Conservation (phyloP, 2,888 invertebrate genomes). For the Eupithecia vulgata region DNA sequence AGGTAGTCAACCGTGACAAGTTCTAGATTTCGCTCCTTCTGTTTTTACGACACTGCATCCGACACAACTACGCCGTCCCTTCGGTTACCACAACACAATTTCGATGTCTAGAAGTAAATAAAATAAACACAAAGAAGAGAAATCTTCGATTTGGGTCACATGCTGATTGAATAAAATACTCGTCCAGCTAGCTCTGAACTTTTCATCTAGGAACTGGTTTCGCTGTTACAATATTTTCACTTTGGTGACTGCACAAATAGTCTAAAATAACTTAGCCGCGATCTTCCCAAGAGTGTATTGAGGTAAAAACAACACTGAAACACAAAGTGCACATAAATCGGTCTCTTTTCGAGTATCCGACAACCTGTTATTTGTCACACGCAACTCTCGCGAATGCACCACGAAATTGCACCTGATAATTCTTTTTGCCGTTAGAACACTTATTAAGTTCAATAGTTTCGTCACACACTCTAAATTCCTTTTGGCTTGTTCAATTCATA, state of each 20-base stretch:
- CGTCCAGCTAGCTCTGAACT: constrained; percentile 59
- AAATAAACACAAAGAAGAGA: constrained; percentile 75
- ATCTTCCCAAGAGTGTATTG: constrained; percentile 49
- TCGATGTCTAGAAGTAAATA: constrained; percentile 31
- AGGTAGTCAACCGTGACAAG: constrained; percentile 77
- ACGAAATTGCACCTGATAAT: constrained; percentile 65
- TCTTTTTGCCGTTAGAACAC: constrained; percentile 52
- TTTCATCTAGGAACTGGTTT: constrained; percentile 43
- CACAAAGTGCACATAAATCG: constrained; percentile 77
- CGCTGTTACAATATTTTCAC: constrained; percentile 35
- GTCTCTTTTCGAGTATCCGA: constrained; percentile 64
- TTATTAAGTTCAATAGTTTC: constrained; percentile 57
- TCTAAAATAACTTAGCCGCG: constrained; percentile 29
- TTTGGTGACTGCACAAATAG: constrained; percentile 22
- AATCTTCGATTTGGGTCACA: constrained; percentile 83
- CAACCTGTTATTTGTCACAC: constrained; percentile 83
- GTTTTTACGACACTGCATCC: constrained; percentile 25
- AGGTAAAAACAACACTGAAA: constrained; percentile 68
- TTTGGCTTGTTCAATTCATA: constrained; percentile 55
- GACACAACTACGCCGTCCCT: constrained; percentile 24
- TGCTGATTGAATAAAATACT: constrained; percentile 74
- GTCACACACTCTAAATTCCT: constrained; percentile 49
- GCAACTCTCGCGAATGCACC: constrained; percentile 71
- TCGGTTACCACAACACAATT: constrained; percentile 34
- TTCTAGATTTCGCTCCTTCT: constrained; percentile 54